phyloP scores from a whole-genome alignment of 1,140 invertebrate species.

The Stegodyphus mimosarum region DNA sequence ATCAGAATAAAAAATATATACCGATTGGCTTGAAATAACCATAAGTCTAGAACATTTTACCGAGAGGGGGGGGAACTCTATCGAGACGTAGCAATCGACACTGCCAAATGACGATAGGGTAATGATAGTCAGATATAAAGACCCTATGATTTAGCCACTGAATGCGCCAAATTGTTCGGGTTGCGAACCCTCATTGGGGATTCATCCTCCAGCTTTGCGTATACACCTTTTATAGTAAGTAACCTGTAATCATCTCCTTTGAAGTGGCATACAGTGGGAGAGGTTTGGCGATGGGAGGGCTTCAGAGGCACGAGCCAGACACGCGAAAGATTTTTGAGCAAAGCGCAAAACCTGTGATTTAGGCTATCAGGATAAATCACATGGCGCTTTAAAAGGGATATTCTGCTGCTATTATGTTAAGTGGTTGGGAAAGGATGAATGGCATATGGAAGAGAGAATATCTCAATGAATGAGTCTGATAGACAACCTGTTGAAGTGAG shows the following conservation, averaged over 20 bases:
- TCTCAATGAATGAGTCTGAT: too few species aligned
- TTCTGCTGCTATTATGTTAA: too few species aligned
- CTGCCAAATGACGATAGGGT: conserved; percentile 10
- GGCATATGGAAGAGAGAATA: too few species aligned
- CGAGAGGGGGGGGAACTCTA: neutral
- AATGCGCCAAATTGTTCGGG: conserved; percentile 48
- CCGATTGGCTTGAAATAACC: too few species aligned
- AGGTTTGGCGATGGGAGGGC: neutral
- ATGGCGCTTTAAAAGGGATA: too few species aligned
- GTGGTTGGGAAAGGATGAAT: too few species aligned
- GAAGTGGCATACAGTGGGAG: neutral
- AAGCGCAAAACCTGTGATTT: conserved; percentile 31
- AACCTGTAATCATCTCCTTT: conserved; percentile 44
- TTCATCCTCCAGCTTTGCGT: neutral
- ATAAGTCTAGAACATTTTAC: neutral
- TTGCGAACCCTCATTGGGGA: neutral
- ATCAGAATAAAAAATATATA: too few species aligned
- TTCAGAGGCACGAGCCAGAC: neutral
- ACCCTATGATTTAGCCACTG: conserved; percentile 48
- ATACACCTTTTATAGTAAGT: conserved; percentile 2
- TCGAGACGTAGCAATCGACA: too few species aligned
- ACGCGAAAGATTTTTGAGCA: conserved; percentile 4
- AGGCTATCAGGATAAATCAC: too few species aligned
- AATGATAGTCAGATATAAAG: conserved; percentile 49
- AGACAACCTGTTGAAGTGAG: too few species aligned